Percentiles rank a stretch among this genome's conserved stretches.
These are phyloP conservation scores for Lonchura striata DNA, from an alignment of 2,113 vertebrate species.

Conservation along the genomic window DNA sequence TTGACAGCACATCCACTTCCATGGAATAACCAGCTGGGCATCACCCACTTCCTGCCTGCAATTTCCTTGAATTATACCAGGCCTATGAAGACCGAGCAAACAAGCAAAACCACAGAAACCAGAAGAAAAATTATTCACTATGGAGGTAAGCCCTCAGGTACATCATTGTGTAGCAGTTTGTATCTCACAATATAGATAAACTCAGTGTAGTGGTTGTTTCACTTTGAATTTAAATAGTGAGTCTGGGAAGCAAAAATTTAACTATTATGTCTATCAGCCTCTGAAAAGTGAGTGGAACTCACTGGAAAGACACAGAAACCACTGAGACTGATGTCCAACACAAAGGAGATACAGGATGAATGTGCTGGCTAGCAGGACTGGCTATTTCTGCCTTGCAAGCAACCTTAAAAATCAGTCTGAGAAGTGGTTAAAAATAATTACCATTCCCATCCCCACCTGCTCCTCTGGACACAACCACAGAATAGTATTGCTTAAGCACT, in stretches of 20 bases:
- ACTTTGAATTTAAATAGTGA: not conserved
- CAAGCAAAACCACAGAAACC: not conserved
- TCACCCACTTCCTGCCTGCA: not conserved
- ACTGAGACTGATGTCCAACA: not conserved
- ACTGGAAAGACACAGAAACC: not conserved
- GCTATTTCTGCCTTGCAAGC: not conserved
- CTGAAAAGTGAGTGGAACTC: not conserved
- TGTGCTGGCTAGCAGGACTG: not conserved
- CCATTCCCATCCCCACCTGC: not conserved
- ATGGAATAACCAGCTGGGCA: not conserved
- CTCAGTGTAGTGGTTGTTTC: not conserved
- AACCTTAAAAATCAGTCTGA: not conserved
- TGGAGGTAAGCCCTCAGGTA: not conserved
- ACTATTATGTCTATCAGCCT: not conserved
- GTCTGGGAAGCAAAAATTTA: not conserved
- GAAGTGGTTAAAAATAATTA: not conserved
- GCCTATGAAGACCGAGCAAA: not conserved
- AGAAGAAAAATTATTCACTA: not conserved
- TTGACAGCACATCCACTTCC: not conserved
- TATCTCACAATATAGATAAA: not conserved
- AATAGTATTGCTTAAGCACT: not conserved
- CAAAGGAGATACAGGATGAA: rapidly evolving
- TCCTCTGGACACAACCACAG: not conserved
- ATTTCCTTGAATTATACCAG: not conserved
- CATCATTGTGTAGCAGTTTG: not conserved